Conservation (phyloP, 2,797 vertebrate genomes). For the Liasis olivaceus region DNA sequence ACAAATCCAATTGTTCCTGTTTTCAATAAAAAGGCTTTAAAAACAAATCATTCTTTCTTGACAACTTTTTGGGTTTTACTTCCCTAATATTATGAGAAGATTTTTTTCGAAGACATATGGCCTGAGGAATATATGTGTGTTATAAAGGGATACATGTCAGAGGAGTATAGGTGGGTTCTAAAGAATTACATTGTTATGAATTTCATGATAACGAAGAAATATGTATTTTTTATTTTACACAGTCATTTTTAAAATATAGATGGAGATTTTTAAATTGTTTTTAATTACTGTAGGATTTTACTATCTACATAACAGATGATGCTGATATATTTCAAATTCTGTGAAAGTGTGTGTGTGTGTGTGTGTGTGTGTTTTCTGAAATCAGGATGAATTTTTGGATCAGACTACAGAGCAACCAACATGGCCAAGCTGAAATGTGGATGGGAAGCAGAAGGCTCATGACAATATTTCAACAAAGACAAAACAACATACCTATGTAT, state of each 20-base stretch:
- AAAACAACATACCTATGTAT: not conserved
- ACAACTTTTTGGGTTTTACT: not conserved
- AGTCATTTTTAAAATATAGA: conserved; percentile 16
- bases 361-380: not conserved
- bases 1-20: conserved; percentile 18
- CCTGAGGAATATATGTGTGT: not conserved
- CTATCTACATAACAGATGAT: not conserved
- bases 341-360: not conserved
- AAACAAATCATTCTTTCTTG: not conserved
- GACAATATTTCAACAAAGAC: not conserved
- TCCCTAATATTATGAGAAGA: not conserved
- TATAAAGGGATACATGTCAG: not conserved
- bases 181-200: conserved; percentile 2
- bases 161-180: not conserved
- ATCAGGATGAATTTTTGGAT: not conserved
- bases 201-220: conserved; percentile 5
- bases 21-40: conserved; percentile 4
- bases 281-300: not conserved
- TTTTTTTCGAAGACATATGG: not conserved
- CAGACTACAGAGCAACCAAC: not conserved
- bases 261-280: not conserved
- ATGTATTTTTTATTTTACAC: not conserved
- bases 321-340: not conserved
- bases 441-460: not conserved
- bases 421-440: not conserved